Evolutionary conservation across 2,113 vertebrate genomes (phyloP).

Genomic region (Channa maculata): DNA sequence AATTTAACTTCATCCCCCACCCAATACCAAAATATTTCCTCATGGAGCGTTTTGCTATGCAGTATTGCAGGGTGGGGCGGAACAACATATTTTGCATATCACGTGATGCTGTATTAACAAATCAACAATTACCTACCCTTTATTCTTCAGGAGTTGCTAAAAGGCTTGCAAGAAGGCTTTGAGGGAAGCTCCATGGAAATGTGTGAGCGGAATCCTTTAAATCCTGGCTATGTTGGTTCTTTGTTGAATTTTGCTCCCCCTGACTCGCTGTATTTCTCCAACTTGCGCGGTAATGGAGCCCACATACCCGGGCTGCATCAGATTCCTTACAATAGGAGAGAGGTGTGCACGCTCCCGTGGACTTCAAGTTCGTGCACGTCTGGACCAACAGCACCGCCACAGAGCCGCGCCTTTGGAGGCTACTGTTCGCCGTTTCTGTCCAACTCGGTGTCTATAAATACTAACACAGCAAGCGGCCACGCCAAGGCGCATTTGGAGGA

Average conservation of each 20-base stretch:
- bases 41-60: slow-evolving; percentile 64
- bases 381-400: slow-evolving; percentile 81
- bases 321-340: slow-evolving; percentile 88
- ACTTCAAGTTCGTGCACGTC: slow-evolving; percentile 88
- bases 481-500: slow-evolving; percentile 87
- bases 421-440: slow-evolving; percentile 89
- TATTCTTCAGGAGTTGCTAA: slow-evolving; percentile 94
- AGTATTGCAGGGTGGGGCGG: slow-evolving; percentile 77
- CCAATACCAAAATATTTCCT: slow-evolving; percentile 62
- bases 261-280: slow-evolving; percentile 94
- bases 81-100: slow-evolving; percentile 81
- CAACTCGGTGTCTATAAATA: slow-evolving; percentile 84
- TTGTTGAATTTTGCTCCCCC: slow-evolving; percentile 91
- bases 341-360: slow-evolving; percentile 92
- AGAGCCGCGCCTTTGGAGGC: slow-evolving; percentile 86
- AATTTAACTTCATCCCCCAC: slow-evolving; percentile 37
- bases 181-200: slow-evolving; percentile 92
- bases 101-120: slow-evolving; percentile 84
- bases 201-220: slow-evolving; percentile 95
- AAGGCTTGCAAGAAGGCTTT: slow-evolving; percentile 86
- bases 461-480: slow-evolving; percentile 73
- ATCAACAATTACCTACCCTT: slow-evolving; percentile 84
- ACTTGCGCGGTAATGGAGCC: slow-evolving; percentile 91
- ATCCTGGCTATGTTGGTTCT: slow-evolving; percentile 93
- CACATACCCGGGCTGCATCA: slow-evolving; percentile 90